Evolutionary conservation across 2,888 invertebrate genomes (phyloP).

Genomic region (Lithophane semibrunnea): DNA sequence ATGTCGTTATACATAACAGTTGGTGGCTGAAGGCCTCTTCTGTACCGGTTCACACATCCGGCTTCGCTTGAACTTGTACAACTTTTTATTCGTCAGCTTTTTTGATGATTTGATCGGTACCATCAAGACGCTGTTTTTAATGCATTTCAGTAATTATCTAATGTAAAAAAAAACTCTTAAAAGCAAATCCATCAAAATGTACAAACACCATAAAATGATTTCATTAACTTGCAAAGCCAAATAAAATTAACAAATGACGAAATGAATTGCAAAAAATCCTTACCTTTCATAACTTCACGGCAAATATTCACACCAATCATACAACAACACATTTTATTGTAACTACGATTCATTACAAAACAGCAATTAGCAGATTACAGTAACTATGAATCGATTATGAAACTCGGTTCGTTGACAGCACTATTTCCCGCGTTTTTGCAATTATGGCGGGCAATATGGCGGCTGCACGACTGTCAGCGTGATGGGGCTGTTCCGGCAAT

Average conservation of each 20-base stretch:
- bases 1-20: slow-evolving; percentile 45
- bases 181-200: slow-evolving; percentile 16
- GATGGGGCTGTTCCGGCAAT: slow-evolving; percentile 79
- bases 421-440: slow-evolving; percentile 69
- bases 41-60: slow-evolving; percentile 68
- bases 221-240: slow-evolving; percentile 31
- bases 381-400: slow-evolving; percentile 60
- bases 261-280: slow-evolving; percentile 58
- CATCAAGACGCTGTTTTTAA: not conserved
- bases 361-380: slow-evolving; percentile 62
- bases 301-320: slow-evolving; percentile 61
- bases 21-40: slow-evolving; percentile 55
- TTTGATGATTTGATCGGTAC: slow-evolving; percentile 22
- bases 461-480: slow-evolving; percentile 69
- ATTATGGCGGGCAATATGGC: slow-evolving; percentile 69
- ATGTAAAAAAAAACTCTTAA: not conserved
- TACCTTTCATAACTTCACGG: slow-evolving; percentile 63
- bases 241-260: slow-evolving; percentile 46
- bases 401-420: slow-evolving; percentile 62
- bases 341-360: slow-evolving; percentile 60
- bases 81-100: slow-evolving; percentile 45
- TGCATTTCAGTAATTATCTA: not conserved
- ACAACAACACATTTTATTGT: slow-evolving; percentile 59
- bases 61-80: slow-evolving; percentile 56
- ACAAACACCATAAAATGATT: slow-evolving; percentile 41